Evolutionary conservation across 2,888 invertebrate species (phyloP).

Genomic region (Drosophila formosana): DNA sequence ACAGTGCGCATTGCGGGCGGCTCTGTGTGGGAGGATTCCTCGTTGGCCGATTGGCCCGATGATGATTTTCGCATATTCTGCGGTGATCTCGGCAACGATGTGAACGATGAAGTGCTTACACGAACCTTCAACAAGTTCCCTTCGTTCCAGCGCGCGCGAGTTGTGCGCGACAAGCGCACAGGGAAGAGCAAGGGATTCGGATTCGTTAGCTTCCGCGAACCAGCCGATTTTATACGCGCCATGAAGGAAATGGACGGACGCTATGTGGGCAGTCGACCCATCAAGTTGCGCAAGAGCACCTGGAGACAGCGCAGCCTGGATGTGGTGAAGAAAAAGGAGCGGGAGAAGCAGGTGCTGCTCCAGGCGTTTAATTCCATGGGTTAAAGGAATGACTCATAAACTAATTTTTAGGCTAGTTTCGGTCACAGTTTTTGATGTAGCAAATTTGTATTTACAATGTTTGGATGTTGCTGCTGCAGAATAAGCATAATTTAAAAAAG

Average conservation of each 20-base stretch:
- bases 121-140: constrained; percentile 97
- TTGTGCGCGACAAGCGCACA: constrained; percentile 97
- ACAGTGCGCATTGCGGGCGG: constrained; percentile 97
- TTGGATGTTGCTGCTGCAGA: constrained; percentile 45
- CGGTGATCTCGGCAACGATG: constrained; percentile 99
- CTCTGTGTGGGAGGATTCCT: constrained; percentile 97
- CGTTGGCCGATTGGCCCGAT: constrained; percentile 97
- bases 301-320: constrained; percentile 98
- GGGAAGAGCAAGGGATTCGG: constrained; percentile 99
- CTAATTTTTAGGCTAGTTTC: constrained; percentile 64
- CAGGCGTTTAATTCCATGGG: constrained; percentile 83
- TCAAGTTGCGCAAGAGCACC: constrained; percentile 97
- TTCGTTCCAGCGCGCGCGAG: constrained; percentile 97
- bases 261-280: constrained; percentile 99
- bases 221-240: constrained; percentile 98
- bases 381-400: constrained; percentile 24
- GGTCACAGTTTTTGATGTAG: constrained; percentile 58
- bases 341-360: constrained; percentile 95
- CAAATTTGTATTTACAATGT: constrained; percentile 59
- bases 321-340: constrained; percentile 97
- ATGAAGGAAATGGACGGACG: constrained; percentile 99
- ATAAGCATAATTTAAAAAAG: constrained; percentile 39
- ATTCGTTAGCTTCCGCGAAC: constrained; percentile 99
- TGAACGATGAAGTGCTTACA: constrained; percentile 98
- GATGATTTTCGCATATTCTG: constrained; percentile 99